phyloP scores from a whole-genome alignment of 2,797 vertebrate genomes.

The Arnoldichthys spilopterus region DNA sequence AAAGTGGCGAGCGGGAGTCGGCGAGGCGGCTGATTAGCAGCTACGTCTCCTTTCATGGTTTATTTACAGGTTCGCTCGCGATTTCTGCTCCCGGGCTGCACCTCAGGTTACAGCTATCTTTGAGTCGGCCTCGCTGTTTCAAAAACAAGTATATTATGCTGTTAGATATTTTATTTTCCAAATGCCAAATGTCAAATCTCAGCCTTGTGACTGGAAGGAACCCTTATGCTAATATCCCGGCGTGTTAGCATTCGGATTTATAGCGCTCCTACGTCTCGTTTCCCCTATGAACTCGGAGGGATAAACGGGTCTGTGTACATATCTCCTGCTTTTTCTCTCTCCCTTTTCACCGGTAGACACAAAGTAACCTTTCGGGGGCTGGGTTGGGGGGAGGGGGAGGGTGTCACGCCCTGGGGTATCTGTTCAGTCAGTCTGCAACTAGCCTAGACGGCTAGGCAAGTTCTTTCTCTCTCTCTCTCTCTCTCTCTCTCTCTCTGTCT shows the following conservation, averaged over 20 bases:
- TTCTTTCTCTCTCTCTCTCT: neutral
- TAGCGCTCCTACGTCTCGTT: conserved; percentile 69
- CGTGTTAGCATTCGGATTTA: conserved; percentile 79
- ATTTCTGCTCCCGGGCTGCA: conserved; percentile 34
- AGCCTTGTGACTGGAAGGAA: conserved; percentile 78
- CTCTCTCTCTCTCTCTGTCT: neutral
- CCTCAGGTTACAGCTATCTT: conserved; percentile 55
- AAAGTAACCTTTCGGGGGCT: conserved; percentile 56
- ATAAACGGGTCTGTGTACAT: conserved; percentile 55
- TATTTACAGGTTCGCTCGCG: conserved; percentile 64
- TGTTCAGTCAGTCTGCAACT: conserved; percentile 40
- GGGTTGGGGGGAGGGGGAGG: conserved; percentile 25
- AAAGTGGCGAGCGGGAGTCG: conserved; percentile 73
- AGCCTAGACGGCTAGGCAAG: conserved; percentile 1
- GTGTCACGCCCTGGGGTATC: conserved; percentile 49
- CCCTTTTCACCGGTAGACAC: conserved; percentile 49
- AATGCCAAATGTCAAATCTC: conserved; percentile 83
- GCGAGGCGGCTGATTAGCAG: conserved; percentile 64
- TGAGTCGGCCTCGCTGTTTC: conserved; percentile 52
- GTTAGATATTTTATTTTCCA: conserved; percentile 80
- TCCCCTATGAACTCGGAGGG: conserved; percentile 72
- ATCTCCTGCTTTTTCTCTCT: conserved; percentile 37
- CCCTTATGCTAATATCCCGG: conserved; percentile 80
- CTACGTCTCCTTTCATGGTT: conserved; percentile 74
- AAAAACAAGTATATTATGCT: conserved; percentile 76